Evolutionary conservation across 2,113 vertebrate genomes (phyloP).

Genomic region (Tretioscincus oriximinensis): DNA sequence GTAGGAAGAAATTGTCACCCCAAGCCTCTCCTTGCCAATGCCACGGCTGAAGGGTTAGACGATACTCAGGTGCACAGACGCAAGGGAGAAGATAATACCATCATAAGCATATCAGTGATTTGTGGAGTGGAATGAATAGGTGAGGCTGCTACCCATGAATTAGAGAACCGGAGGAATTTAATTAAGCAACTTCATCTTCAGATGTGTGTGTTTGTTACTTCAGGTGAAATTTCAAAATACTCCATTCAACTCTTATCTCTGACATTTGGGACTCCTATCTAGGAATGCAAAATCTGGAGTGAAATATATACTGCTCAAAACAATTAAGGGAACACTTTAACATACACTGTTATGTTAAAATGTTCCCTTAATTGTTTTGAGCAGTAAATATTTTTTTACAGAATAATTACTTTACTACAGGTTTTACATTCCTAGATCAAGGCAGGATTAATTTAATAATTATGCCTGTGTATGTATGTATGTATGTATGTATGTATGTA

Average conservation of each 20-base stretch:
- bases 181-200: conserved; percentile 11
- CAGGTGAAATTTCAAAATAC: neutral
- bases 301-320: no score
- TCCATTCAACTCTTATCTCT: conserved; percentile 4
- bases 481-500: no score
- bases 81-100: rapidly evolving
- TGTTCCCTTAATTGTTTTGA: no score
- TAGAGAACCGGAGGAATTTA: conserved; percentile 12
- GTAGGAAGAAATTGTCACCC: conserved; percentile 62
- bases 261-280: conserved; percentile 5
- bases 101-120: neutral
- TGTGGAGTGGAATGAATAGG: neutral
- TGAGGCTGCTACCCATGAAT: neutral
- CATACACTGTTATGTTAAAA: no score
- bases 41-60: conserved; percentile 46
- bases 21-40: conserved; percentile 47
- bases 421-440: conserved; percentile 11
- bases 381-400: no score
- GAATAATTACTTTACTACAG: no score
- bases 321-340: no score
- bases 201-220: neutral
- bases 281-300: neutral
- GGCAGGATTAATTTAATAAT: neutral
- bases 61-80: conserved; percentile 8
- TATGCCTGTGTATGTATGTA: no score